phyloP scores from a whole-genome alignment of 2,797 vertebrate genomes.

The Podarcis siculus region DNA sequence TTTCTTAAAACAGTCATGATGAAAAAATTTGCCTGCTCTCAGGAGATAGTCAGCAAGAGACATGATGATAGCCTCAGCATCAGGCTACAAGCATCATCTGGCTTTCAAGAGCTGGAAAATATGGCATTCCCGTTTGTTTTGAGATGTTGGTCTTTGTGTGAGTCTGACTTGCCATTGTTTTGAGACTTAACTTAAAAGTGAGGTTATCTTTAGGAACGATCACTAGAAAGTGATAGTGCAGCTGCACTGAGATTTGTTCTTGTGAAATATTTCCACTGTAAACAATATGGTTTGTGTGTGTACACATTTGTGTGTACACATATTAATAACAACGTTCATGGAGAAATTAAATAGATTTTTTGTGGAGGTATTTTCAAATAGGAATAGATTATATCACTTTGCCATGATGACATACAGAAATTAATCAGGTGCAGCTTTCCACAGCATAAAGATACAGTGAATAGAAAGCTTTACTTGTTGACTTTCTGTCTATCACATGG shows the following conservation, averaged over 20 bases:
- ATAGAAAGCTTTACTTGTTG: neutral
- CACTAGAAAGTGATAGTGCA: neutral
- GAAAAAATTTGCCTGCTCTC: neutral
- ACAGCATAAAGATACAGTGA: neutral
- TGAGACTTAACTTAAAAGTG: neutral
- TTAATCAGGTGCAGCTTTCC: neutral
- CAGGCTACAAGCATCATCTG: neutral
- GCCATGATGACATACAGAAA: neutral
- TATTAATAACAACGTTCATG: neutral
- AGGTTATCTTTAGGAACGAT: neutral
- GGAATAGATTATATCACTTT: neutral
- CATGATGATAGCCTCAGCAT: neutral
- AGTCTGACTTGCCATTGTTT: neutral
- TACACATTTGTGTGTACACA: neutral
- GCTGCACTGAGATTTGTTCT: neutral
- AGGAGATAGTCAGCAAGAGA: neutral
- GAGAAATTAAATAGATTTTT: neutral
- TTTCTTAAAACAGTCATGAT: neutral
- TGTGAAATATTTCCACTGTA: neutral
- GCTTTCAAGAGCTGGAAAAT: neutral
- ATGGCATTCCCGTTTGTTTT: neutral
- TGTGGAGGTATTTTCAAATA: neutral
- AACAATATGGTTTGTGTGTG: neutral
- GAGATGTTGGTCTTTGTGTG: neutral
- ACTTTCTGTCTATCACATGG: neutral